Base-by-base conservation (phyloP, 2,113 vertebrate genomes). In the Phalacrocorax carbo region DNA sequence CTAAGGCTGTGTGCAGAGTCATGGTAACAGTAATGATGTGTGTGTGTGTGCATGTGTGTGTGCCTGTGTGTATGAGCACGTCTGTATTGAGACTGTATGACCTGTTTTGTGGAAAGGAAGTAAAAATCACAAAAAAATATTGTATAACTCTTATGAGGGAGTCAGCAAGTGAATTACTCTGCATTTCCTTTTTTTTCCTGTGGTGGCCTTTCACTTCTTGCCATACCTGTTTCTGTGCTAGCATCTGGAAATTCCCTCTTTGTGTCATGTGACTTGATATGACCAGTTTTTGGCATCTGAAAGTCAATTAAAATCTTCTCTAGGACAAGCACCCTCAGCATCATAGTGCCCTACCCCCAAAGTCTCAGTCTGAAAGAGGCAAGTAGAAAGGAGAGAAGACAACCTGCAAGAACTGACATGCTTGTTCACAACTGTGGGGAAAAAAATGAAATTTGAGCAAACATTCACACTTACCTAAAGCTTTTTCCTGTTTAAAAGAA, bases 11-110 rank as follows among this genome's bases (percentile, higher is more conserved):
- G 4, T 69, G 18, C 61, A 55, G 2, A 3, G 46, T 26, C 22
- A n/a, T 11, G 17, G 27, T 57, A 79, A 69, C 32, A 32, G 20
- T 46, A 61, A 62, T 27, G 20, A 32, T 27, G 23, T 68, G 54
- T 30, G 19, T 30, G 19, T 36, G 20, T 16, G n/a, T 26, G 30
- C 30, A 5, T 3, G 4, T 10, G 5, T 23, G 12, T 22, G 4
- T 15, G 5, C 26, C 13, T 1, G 2, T 1, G 1, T 34, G 42
- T 42, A 8, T 1, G 1, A 34, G 7, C 5, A 9, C 21, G 25
- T 34, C 55, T 75, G 7, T n/a, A 19, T 15, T 14, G 13, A 71
- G 49, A 46, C 1, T 77, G 26, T 27, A 29, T 29, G 52, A 65
- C 13, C 30, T 87, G 25, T 54, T 49, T 72, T 66, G 17, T 42